A percentile compares a stretch with the other conserved stretches of the same genome.
Conservation (phyloP, 2,888 invertebrate genomes). For the Caenorhabditis parvicauda region DNA sequence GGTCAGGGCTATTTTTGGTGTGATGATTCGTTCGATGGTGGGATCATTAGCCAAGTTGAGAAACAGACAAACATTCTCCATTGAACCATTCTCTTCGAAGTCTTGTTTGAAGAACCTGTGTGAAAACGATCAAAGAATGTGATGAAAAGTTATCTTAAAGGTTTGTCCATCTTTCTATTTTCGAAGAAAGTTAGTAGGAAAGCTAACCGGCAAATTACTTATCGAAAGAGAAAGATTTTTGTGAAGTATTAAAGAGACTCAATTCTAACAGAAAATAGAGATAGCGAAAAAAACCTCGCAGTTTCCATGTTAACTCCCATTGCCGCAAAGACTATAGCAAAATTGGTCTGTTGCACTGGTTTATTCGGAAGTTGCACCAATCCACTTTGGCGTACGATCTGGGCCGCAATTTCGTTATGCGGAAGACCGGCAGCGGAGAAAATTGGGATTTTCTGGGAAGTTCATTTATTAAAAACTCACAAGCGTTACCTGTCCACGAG, state of each 20-base stretch:
- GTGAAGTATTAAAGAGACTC: too few species aligned
- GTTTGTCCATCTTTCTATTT: too few species aligned
- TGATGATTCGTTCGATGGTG: constrained; percentile 98
- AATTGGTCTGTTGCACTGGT: constrained; percentile 75
- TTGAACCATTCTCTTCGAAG: constrained; percentile 78
- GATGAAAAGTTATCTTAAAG: too few species aligned
- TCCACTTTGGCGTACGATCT: constrained; percentile 84
- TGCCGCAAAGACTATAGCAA: constrained; percentile 98
- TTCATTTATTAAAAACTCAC: neutral
- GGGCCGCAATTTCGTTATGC: constrained; percentile 78
- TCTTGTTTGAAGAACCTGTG: constrained; percentile 97
- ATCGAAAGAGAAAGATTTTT: too few species aligned
- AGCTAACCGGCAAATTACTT: too few species aligned
- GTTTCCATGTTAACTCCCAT: constrained; percentile 87
- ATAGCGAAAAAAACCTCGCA: too few species aligned
- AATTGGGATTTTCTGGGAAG: constrained; percentile 90
- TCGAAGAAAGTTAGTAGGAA: too few species aligned
- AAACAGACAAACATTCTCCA: constrained; percentile 99
- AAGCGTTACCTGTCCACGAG: constrained; percentile 73
- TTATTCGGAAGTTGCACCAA: constrained; percentile 66
- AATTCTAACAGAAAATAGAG: too few species aligned
- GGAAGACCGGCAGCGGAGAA: constrained; percentile 98
- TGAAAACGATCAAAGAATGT: too few species aligned
- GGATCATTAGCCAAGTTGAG: constrained; percentile 98
- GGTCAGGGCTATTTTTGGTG: constrained; percentile 91